Base-by-base conservation (phyloP, 2,113 vertebrate species). In the Notarius quadriscutis region DNA sequence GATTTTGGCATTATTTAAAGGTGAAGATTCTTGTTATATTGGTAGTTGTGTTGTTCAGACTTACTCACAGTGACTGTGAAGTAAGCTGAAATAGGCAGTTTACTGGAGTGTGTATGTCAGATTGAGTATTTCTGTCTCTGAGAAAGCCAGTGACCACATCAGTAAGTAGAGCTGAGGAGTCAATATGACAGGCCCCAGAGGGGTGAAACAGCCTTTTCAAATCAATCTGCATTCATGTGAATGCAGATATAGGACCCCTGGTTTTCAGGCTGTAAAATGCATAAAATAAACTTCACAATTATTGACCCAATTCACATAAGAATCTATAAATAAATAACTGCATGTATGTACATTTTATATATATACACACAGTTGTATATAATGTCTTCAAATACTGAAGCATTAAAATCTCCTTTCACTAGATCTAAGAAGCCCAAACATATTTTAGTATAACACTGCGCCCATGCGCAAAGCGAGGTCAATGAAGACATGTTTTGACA, bases 151-250 rank as follows among this genome's bases (percentile, higher is more conserved):
- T 85, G 69, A 87, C 85, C 85, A 85, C 81, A 88, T 88, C 87
- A 85, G 67, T 87, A 83, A 67, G 81, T 57, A 86, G 72, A 55
- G 12, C 60, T 65, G 69, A 81, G 87, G 83, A 87, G 82, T 84
- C 57, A 79, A 87, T 82, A 75, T 88, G 89, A 88, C 87, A 81
- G 85, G 30, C n/a, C 69, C 87, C 81, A 65, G 81, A 81, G 87
- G 84, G 65, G 57, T 84, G 69, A 55, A 89, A 51, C 84, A 75
- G 57, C 2, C 20, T 69, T 30, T 53, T 84, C 62, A 77, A 85
- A 62, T 88, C 87, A 87, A 60, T 90, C 71, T 55, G 58, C 85
- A 87, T 71, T 84, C 84, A 75, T 86, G 84, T 88, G 84, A 86
- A 86, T 65, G n/a, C 57, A 65, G 83, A 20, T 58, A 55, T 4